Percentiles rank a stretch among this genome's conserved stretches.
These are phyloP conservation scores for Sebastes goodei DNA, from an alignment of 2,797 vertebrate species.

Conservation along the genomic window DNA sequence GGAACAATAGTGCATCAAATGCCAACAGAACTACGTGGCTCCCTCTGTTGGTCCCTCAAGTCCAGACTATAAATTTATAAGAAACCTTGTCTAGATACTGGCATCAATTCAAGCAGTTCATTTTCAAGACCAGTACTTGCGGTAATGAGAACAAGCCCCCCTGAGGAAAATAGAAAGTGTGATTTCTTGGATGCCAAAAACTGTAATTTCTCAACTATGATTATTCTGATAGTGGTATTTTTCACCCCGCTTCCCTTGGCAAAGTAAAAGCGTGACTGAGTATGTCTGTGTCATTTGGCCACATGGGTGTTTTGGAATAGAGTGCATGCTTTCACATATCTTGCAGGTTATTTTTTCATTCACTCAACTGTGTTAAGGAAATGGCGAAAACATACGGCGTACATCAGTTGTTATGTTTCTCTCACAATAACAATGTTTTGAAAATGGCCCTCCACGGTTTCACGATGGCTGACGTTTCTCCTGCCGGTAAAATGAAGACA, in stretches of 20 bases:
- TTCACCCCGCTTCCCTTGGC: slow-evolving; percentile 60
- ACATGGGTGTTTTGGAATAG: slow-evolving; percentile 60
- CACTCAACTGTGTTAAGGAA: slow-evolving; percentile 50
- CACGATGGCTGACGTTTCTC: slow-evolving; percentile 4
- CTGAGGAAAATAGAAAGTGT: slow-evolving; percentile 37
- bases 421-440: slow-evolving; percentile 10
- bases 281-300: slow-evolving; percentile 59
- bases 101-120: slow-evolving; percentile 40
- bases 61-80: not conserved
- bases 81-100: slow-evolving; percentile 29
- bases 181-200: slow-evolving; percentile 51
- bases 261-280: slow-evolving; percentile 48
- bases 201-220: slow-evolving; percentile 50
- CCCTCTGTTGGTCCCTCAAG: not conserved
- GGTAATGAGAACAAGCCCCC: slow-evolving; percentile 45
- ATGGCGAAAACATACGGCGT: slow-evolving; percentile 41
- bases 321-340: slow-evolving; percentile 41
- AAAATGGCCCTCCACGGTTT: slow-evolving; percentile 6
- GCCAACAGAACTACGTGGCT: not conserved
- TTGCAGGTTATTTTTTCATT: slow-evolving; percentile 53
- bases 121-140: slow-evolving; percentile 50
- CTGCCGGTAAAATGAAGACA: slow-evolving; percentile 29
- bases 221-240: slow-evolving; percentile 58
- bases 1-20: not conserved
- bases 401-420: slow-evolving; percentile 24